A percentile compares a stretch with the other conserved stretches of the same genome.
These are phyloP conservation scores for Pseudorhombus dupliciocellatus DNA, from an alignment of 2,113 vertebrate genomes.

Conservation along the genomic window DNA sequence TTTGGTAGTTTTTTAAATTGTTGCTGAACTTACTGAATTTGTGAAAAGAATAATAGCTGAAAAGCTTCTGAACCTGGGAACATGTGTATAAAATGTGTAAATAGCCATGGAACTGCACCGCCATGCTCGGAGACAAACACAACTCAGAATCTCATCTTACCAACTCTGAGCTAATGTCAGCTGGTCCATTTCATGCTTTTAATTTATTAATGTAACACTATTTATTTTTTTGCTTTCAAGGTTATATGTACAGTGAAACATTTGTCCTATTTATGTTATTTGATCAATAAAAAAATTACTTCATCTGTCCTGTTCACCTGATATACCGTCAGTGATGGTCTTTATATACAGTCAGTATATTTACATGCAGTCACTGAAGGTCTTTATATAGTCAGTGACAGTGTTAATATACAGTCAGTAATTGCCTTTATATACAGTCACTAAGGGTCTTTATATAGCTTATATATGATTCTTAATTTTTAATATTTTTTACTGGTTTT, in stretches of 20 bases:
- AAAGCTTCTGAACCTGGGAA: slow-evolving; percentile 5
- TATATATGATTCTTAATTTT: too few relatives aligned
- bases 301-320: slow-evolving; percentile 1
- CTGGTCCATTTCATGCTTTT: slow-evolving; percentile 52
- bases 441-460: too few relatives aligned
- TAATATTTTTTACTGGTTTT: too few relatives aligned
- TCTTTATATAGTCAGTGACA: too few relatives aligned
- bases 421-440: too few relatives aligned
- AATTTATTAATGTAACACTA: slow-evolving; percentile 71
- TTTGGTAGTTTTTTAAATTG: slow-evolving; percentile 54
- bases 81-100: slow-evolving; percentile 57
- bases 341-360: too few relatives aligned
- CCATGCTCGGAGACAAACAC: slow-evolving; percentile 5
- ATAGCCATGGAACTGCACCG: slow-evolving; percentile 56
- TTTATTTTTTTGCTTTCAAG: slow-evolving; percentile 69
- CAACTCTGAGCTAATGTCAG: neutral
- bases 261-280: slow-evolving; percentile 74
- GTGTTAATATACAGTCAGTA: too few relatives aligned
- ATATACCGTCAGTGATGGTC: too few relatives aligned
- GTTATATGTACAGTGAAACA: slow-evolving; percentile 69
- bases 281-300: slow-evolving; percentile 80
- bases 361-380: too few relatives aligned
- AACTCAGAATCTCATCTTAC: slow-evolving; percentile 6
- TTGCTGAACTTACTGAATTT: slow-evolving; percentile 50
- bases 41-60: slow-evolving; percentile 37